Evolutionary conservation across 2,113 vertebrate species (phyloP).

Genomic region (Platysteira castanea): DNA sequence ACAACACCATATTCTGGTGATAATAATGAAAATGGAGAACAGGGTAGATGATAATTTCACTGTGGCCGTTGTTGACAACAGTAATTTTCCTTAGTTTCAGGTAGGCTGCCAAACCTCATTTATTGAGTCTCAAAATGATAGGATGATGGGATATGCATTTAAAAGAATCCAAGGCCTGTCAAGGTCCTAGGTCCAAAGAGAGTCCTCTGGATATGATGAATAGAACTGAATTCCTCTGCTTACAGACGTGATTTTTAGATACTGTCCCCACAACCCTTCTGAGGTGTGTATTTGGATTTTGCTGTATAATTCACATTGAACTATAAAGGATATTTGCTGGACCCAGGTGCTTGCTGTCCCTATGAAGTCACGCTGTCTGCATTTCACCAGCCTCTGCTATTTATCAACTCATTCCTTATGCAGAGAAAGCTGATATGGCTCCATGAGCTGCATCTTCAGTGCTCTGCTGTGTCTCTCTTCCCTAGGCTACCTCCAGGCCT

Average conservation of each 20-base stretch:
- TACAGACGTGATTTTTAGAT: not conserved
- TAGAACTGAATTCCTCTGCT: fast-evolving
- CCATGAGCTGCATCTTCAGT: not conserved
- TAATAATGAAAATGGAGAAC: not conserved
- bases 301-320: not conserved
- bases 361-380: not conserved
- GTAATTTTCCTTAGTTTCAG: not conserved
- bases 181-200: not conserved
- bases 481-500: not conserved
- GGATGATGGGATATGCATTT: not conserved
- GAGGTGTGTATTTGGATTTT: not conserved
- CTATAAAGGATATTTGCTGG: not conserved
- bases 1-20: not conserved
- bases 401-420: not conserved
- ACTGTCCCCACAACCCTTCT: not conserved
- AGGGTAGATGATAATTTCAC: not conserved
- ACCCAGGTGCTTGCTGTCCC: not conserved
- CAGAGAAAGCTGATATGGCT: not conserved
- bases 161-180: not conserved
- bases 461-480: not conserved
- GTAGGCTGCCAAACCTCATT: not conserved
- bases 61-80: not conserved
- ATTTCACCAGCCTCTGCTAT: not conserved
- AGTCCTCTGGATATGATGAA: not conserved
- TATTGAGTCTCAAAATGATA: not conserved